Base-by-base conservation (phyloP, 1,140 invertebrate species). In the Proales similis region DNA sequence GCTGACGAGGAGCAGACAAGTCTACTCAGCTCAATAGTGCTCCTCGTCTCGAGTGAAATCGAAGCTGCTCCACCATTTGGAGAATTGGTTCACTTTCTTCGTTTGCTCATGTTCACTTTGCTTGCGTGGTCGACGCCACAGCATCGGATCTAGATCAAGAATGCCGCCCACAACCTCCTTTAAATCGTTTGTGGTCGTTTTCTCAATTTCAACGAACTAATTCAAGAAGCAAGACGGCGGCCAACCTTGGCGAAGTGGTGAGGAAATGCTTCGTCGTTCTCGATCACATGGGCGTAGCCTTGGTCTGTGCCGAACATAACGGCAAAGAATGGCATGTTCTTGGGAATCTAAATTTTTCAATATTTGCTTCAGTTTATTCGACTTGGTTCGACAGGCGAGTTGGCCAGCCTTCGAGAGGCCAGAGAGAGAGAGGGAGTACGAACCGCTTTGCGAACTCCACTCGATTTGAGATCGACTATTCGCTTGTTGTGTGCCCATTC, bases 401-500 rank as follows among this genome's bases (percentile, higher is more conserved):
- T 9, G 53, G 27, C 29, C 19, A 39, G 46, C 26, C 38, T 53
- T 42, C 57, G 47, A 48, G 33, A 47, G 45, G 45, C 26, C 65
- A 67, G 27, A 1, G 26, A 43, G 63, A 11, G 33, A 43, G 9
- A 48, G 27, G 29, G 20, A 64, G 17, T 11, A 74, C 72, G 69
- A 68, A 78, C 81, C 12, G 84, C 82, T 73, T 81, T 81, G 36
- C 87, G 79, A 17, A 94, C 78, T 75, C 86, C 82, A 66, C 76
- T 74, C 48, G 72, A 66, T 17, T 80, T 82, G 22, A 95, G 75
- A 64, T 90, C 85, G 0, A 96, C 80, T n/a, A 97, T 73, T 79
- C 97, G 96, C 70, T 90, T 91, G 72, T 97, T 96, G 65, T 84
- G 83, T 11, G 87, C 81, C 91, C 92, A 96, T 78, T 95, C 90